Evolutionary conservation across 2,888 invertebrate genomes (phyloP).

Genomic region (Ptychoptera albimana): DNA sequence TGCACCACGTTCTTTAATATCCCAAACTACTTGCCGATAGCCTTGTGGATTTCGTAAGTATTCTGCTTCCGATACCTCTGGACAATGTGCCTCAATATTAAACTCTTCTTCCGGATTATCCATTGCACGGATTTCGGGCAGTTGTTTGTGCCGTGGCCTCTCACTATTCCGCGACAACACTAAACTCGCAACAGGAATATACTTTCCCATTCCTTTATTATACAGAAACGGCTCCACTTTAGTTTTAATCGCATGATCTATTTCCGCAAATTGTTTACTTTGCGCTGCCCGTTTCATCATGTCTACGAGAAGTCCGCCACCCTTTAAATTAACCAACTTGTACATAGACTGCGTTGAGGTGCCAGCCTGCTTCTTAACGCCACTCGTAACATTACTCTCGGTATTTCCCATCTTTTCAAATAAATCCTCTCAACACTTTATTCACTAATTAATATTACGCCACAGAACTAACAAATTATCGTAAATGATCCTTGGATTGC

Average conservation of each 20-base stretch:
- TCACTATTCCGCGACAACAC: slow-evolving; percentile 79
- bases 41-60: slow-evolving; percentile 47
- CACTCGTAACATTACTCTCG: slow-evolving; percentile 80
- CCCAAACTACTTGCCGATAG: slow-evolving; percentile 84
- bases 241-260: slow-evolving; percentile 83
- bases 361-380: slow-evolving; percentile 90
- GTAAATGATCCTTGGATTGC: too few relatives aligned
- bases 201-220: slow-evolving; percentile 81
- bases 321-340: slow-evolving; percentile 80
- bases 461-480: too few relatives aligned
- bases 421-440: too few relatives aligned
- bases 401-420: slow-evolving; percentile 83
- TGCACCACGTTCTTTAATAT: slow-evolving; percentile 76
- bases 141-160: slow-evolving; percentile 59
- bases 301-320: slow-evolving; percentile 83
- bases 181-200: slow-evolving; percentile 77
- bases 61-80: slow-evolving; percentile 43
- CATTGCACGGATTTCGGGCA: slow-evolving; percentile 59
- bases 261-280: slow-evolving; percentile 78
- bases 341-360: slow-evolving; percentile 71
- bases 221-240: slow-evolving; percentile 87
- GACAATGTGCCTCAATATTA: slow-evolving; percentile 64
- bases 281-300: slow-evolving; percentile 84
- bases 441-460: too few relatives aligned
- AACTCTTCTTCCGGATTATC: slow-evolving; percentile 77